Base-by-base conservation (phyloP, 2,113 vertebrate species). In the Talpa occidentalis region DNA sequence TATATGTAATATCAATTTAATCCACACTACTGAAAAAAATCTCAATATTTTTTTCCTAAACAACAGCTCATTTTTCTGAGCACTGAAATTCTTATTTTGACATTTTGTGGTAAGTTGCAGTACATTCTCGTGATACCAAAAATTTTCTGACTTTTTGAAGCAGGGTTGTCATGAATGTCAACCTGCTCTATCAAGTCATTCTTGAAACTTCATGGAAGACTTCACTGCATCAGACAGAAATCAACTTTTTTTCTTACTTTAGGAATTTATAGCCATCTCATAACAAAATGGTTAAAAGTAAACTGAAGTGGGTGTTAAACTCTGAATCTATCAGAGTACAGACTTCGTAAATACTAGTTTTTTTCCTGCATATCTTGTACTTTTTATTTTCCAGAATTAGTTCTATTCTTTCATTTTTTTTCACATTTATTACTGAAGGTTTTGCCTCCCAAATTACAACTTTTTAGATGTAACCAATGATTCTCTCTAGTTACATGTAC, bases 321-420 rank as follows among this genome's bases (percentile, higher is more conserved):
- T 66, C n/a, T 64, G 15, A 7, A 60, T 82, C 30, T 78, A 26
- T 73, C 76, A 74, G 56, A 52, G 5, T 52, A 44, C 6, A 70
- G n/a, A 67, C 14, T 96, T 1, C 1, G 24, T 73, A 56, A 21
- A 56, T 21, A 56, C 54, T 56, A 52, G 54, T 56, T 56, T 7
- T 30, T 64, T 64, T 64, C 32, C 21, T 22, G 28, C 1, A 32
- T 64, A 14, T n/a, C 44, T 32, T 62, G 88, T 35, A 42, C 7
- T 56, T 79, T 88, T 72, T 88, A 76, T 77, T 90, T 96, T 88
- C 64, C 32, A 70, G 10, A 4, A 89, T 88, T 88, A 35, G 5
- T 87, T 94, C 40, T 69, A 37, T 24, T 80, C 42, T 85, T 85
- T 35, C 32, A 40, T 60, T 56, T 67, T 56, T 52, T 52, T 52